phyloP scores from a whole-genome alignment of 1,140 invertebrate species.

The Helicorthomorpha holstii region DNA sequence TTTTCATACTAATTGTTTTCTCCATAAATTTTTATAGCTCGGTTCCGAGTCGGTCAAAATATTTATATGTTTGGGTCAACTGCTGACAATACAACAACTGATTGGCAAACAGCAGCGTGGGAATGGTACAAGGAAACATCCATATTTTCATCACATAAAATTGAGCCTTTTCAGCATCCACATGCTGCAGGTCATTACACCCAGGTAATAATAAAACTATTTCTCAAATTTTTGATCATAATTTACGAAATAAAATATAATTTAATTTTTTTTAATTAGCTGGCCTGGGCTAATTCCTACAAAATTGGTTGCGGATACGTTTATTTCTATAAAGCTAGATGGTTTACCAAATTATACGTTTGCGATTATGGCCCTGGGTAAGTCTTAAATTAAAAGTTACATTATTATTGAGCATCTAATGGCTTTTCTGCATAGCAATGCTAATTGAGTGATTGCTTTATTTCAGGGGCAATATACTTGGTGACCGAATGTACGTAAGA shows the following conservation, averaged over 20 bases:
- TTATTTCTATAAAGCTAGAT: conserved; percentile 40
- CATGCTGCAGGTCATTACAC: conserved; percentile 1
- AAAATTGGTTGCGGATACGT: conserved; percentile 62
- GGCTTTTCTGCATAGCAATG: not conserved
- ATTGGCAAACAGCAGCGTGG: not conserved
- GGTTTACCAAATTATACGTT: conserved; percentile 60
- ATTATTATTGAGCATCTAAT: not conserved
- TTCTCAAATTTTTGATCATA: not conserved
- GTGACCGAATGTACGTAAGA: not conserved
- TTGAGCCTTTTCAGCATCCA: not conserved
- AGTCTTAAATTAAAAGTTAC: conserved; percentile 12
- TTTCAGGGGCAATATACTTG: not conserved
- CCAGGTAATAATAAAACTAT: conserved; percentile 1
- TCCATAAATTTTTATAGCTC: not conserved
- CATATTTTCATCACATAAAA: not conserved
- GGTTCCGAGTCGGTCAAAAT: conserved; percentile 1
- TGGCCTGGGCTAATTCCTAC: conserved; percentile 61
- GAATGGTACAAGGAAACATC: conserved; percentile 3
- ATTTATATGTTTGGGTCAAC: not conserved
- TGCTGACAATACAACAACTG: not conserved
- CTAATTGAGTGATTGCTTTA: not conserved
- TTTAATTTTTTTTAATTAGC: conserved; percentile 29
- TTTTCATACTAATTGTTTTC: too few species aligned
- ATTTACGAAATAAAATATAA: not conserved
- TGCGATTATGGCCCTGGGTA: conserved; percentile 72